Percentiles rank a stretch among this genome's conserved stretches.
Conservation (phyloP, 1,140 invertebrate species). For the Ostrea denselamellosa region DNA sequence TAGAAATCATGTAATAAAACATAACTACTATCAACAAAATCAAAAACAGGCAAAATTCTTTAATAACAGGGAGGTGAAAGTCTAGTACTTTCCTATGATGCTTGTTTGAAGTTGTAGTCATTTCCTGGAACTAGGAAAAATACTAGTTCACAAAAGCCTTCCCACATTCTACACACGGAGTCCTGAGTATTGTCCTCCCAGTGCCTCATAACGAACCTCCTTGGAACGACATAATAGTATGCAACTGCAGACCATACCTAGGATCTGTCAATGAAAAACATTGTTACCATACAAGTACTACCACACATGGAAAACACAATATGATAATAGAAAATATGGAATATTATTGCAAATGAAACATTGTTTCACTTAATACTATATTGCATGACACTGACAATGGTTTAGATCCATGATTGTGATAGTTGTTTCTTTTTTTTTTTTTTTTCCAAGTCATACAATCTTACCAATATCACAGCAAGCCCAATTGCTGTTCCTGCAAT, state of each 20-base stretch:
- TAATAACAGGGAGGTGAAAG: not conserved
- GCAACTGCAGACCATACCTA: slow-evolving; percentile 75
- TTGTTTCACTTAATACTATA: too few species aligned
- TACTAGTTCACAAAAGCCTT: not conserved
- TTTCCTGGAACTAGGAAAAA: not conserved
- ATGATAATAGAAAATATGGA: too few species aligned
- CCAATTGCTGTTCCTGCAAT: slow-evolving; percentile 68
- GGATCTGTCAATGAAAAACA: slow-evolving; percentile 67
- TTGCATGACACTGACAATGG: too few species aligned
- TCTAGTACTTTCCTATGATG: not conserved
- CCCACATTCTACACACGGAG: slow-evolving; percentile 61
- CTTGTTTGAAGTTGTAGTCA: not conserved
- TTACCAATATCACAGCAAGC: slow-evolving; percentile 74
- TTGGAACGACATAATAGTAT: slow-evolving; percentile 73
- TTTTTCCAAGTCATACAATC: not conserved
- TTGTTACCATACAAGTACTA: too few species aligned
- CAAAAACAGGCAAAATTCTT: too few species aligned
- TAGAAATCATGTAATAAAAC: too few species aligned
- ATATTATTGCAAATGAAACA: too few species aligned
- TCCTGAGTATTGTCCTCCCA: slow-evolving; percentile 66
- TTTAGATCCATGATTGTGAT: too few species aligned
- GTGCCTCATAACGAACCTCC: slow-evolving; percentile 70
- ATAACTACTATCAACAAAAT: too few species aligned
- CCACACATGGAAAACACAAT: too few species aligned
- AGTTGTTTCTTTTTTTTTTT: too few species aligned